Evolutionary conservation across 2,113 vertebrate species (phyloP).

Genomic region (Sturnus vulgaris): DNA sequence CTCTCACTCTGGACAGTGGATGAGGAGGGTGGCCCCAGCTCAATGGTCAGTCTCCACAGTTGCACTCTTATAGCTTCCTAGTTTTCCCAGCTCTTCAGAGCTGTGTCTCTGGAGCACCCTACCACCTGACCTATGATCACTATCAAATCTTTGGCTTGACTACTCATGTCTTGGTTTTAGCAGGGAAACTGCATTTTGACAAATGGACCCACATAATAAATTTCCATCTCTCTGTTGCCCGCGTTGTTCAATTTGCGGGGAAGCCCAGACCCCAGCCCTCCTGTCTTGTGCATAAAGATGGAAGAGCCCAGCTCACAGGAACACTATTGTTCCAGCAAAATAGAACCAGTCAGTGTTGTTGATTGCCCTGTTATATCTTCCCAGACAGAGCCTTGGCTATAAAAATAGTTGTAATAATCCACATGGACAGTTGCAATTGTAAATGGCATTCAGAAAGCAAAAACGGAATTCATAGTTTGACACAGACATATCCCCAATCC

Average conservation of each 20-base stretch:
- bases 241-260: background rate
- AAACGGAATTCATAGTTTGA: slow-evolving; percentile 42
- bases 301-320: background rate
- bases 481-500: slow-evolving; percentile 41
- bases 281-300: background rate
- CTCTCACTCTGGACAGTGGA: fast-evolving
- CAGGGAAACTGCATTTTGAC: background rate
- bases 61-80: background rate
- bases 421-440: slow-evolving; percentile 52
- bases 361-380: slow-evolving; percentile 42
- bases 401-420: slow-evolving; percentile 60
- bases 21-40: background rate
- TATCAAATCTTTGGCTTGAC: background rate
- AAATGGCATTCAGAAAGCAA: slow-evolving; percentile 40
- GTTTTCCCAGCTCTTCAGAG: background rate
- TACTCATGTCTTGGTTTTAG: background rate
- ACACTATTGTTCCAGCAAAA: slow-evolving; percentile 37
- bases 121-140: background rate
- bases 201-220: background rate
- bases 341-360: slow-evolving; percentile 30
- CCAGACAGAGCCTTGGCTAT: slow-evolving; percentile 40
- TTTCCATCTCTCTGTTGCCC: background rate
- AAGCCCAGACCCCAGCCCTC: background rate
- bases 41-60: fast-evolving
- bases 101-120: background rate